Evolutionary conservation across 1,140 invertebrate genomes (phyloP).

Genomic region (Polypedilum pembai): DNA sequence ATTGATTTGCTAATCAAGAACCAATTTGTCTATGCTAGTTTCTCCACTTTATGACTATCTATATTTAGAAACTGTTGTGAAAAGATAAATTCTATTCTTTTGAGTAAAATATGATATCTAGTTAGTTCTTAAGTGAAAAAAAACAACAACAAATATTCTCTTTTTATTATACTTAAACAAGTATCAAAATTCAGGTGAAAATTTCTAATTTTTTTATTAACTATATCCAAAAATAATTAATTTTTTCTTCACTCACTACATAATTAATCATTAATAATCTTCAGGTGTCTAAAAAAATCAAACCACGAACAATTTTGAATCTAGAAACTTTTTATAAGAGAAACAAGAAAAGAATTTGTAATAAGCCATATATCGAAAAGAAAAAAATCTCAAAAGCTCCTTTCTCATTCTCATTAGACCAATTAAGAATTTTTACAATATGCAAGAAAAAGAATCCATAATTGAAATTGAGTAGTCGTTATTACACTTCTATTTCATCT

Average conservation of each 20-base stretch:
- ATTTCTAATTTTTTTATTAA: background rate
- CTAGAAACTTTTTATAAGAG: background rate
- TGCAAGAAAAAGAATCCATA: background rate
- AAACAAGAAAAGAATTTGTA: no score
- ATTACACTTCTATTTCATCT: background rate
- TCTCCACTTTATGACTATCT: no score
- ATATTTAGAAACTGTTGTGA: no score
- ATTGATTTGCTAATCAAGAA: no score
- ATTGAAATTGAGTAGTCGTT: background rate
- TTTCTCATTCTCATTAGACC: background rate
- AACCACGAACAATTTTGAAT: constrained; percentile 7
- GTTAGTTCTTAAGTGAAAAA: background rate
- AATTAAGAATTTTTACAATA: constrained; percentile 19
- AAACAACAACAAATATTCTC: no score
- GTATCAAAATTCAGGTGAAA: background rate
- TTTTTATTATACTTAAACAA: background rate
- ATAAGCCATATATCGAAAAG: background rate
- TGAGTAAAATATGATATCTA: background rate
- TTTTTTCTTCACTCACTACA: background rate
- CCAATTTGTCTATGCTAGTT: no score
- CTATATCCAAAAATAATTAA: background rate
- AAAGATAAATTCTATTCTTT: no score
- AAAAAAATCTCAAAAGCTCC: background rate
- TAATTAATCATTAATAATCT: background rate
- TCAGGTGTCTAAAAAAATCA: constrained; percentile 2